Percentiles rank a stretch among this genome's conserved stretches.
Evolutionary conservation across 2,888 invertebrate genomes (phyloP).

Genomic region (Drosophila acutilabella): DNA sequence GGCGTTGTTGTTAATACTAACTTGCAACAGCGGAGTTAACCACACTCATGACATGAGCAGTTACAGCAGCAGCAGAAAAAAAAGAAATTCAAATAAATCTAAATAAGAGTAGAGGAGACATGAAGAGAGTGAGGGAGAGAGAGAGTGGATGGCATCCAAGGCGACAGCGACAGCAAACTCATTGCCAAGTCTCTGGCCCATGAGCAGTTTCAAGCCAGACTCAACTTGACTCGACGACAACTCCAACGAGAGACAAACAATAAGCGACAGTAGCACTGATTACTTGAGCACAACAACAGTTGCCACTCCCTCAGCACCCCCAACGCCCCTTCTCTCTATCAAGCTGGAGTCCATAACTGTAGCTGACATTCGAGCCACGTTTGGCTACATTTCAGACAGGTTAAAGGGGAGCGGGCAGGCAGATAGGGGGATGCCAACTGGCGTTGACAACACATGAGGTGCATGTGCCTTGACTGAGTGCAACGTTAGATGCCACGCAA

Average conservation of each 20-base stretch:
- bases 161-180: slow-evolving; percentile 62
- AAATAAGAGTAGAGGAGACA: slow-evolving; percentile 24
- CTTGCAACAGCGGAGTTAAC: slow-evolving; percentile 37
- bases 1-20: slow-evolving; percentile 34
- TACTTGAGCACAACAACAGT: slow-evolving; percentile 66
- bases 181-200: slow-evolving; percentile 60
- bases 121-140: not conserved
- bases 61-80: not conserved
- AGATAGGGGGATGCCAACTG: slow-evolving; percentile 30
- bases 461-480: slow-evolving; percentile 77
- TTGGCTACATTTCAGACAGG: slow-evolving; percentile 75
- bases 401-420: slow-evolving; percentile 17
- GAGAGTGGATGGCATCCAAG: slow-evolving; percentile 57
- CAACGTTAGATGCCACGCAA: slow-evolving; percentile 72
- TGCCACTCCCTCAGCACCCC: slow-evolving; percentile 36
- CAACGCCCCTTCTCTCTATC: not conserved
- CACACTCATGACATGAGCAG: slow-evolving; percentile 52
- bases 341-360: slow-evolving; percentile 41
- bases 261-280: slow-evolving; percentile 77
- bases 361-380: slow-evolving; percentile 78
- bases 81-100: slow-evolving; percentile 45
- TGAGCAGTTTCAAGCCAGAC: slow-evolving; percentile 20
- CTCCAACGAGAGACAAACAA: slow-evolving; percentile 70
- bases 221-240: slow-evolving; percentile 40
- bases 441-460: slow-evolving; percentile 66